These are phyloP conservation scores for Garra rufa DNA, from an alignment of 2,113 vertebrate genomes.

Conservation along the genomic window DNA sequence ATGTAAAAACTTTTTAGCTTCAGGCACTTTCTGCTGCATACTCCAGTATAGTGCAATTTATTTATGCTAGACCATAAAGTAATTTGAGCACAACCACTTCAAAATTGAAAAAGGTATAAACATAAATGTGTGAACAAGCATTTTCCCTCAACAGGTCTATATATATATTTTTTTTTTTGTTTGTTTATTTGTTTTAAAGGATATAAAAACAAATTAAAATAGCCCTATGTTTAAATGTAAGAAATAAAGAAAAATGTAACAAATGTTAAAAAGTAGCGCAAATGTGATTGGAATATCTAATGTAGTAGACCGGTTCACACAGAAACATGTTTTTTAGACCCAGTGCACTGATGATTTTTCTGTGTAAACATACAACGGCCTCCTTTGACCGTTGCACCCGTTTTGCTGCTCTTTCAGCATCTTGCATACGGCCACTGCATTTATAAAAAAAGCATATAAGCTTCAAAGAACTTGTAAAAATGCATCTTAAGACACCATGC, in stretches of 20 bases:
- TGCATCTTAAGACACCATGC: not conserved
- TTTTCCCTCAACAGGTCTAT: not conserved
- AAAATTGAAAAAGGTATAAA: not conserved
- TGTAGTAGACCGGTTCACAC: not conserved
- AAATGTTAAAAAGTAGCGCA: not conserved
- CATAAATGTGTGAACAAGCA: not conserved
- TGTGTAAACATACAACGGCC: not conserved
- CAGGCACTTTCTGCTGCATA: constrained; percentile 22
- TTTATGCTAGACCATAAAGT: not conserved
- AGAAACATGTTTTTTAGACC: not conserved
- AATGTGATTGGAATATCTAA: not conserved
- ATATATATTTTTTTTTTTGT: not conserved
- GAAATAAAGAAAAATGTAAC: not conserved
- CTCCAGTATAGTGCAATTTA: constrained; percentile 2
- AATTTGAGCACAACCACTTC: constrained; percentile 4
- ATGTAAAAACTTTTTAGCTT: constrained; percentile 37
- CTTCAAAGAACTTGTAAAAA: not conserved
- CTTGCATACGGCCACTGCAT: not conserved
- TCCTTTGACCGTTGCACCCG: not conserved
- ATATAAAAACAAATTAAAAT: not conserved
- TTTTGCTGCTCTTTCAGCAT: not conserved
- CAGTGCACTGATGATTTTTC: not conserved
- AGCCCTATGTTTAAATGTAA: not conserved
- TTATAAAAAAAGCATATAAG: not conserved
- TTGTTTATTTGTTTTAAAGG: not conserved